Conservation (phyloP, 2,888 invertebrate species). For the Tachystola acroxantha region DNA sequence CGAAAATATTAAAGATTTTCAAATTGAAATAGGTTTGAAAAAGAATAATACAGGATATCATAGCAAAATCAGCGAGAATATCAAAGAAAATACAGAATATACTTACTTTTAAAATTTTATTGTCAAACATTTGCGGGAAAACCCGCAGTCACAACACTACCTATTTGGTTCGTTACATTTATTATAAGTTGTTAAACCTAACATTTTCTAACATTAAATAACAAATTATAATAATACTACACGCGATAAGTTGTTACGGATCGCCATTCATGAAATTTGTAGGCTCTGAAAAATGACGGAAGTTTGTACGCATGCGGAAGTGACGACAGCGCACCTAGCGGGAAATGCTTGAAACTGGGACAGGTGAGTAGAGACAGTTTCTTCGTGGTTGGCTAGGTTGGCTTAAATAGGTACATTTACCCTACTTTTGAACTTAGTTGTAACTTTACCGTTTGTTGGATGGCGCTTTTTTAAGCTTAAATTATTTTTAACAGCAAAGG, state of each 20-base stretch:
- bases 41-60: constrained; percentile 13
- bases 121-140: constrained; percentile 54
- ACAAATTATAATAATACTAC: constrained; percentile 51
- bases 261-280: constrained; percentile 70
- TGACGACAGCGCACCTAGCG: constrained; percentile 29
- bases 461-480: neutral
- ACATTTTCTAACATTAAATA: constrained; percentile 65
- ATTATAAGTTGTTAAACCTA: constrained; percentile 42
- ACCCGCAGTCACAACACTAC: constrained; percentile 55
- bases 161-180: constrained; percentile 61
- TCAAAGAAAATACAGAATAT: constrained; percentile 31
- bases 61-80: constrained; percentile 15
- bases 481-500: too few relatives aligned
- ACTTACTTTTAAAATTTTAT: constrained; percentile 54
- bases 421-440: neutral
- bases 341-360: constrained; percentile 12
- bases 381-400: neutral
- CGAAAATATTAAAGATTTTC: too few relatives aligned
- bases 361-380: too few relatives aligned
- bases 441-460: neutral
- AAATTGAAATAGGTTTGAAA: too few relatives aligned
- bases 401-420: neutral
- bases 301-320: constrained; percentile 59
- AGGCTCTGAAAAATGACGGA: constrained; percentile 51
- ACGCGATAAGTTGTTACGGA: constrained; percentile 51